Conservation (phyloP, 1,140 invertebrate species). For the Hylaeus anthracinus region DNA sequence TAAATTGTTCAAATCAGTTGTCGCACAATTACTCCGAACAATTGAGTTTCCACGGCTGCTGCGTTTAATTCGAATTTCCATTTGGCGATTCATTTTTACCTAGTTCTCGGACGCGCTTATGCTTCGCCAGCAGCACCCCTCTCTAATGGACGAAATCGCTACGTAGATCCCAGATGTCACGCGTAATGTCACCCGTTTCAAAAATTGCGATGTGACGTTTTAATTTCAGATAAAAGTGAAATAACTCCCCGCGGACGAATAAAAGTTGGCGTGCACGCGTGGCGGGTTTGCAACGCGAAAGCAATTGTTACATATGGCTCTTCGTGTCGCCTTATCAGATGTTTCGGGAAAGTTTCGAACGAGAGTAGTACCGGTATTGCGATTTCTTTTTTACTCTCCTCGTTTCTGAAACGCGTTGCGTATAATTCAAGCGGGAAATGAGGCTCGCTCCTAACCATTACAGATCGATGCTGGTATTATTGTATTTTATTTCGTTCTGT, state of each 20-base stretch:
- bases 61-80: constrained; percentile 20
- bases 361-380: neutral
- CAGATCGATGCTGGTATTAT: neutral
- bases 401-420: neutral
- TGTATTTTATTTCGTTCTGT: too few relatives aligned
- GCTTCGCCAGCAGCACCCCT: neutral
- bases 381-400: neutral
- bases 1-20: constrained; percentile 11
- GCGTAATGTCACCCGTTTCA: neutral
- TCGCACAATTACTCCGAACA: neutral
- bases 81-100: neutral
- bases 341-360: neutral
- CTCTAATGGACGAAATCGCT: constrained; percentile 39
- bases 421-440: neutral
- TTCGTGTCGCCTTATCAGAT: neutral
- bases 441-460: neutral
- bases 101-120: constrained; percentile 3
- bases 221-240: constrained; percentile 65
- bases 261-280: constrained; percentile 5
- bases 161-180: constrained; percentile 40
- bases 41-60: neutral
- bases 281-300: constrained; percentile 2
- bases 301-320: constrained; percentile 8
- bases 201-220: constrained; percentile 46
- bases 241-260: constrained; percentile 25